A percentile compares a stretch with the other conserved stretches of the same genome.
Evolutionary conservation across 2,888 invertebrate species (phyloP).

Genomic region (Piscicola geometra): DNA sequence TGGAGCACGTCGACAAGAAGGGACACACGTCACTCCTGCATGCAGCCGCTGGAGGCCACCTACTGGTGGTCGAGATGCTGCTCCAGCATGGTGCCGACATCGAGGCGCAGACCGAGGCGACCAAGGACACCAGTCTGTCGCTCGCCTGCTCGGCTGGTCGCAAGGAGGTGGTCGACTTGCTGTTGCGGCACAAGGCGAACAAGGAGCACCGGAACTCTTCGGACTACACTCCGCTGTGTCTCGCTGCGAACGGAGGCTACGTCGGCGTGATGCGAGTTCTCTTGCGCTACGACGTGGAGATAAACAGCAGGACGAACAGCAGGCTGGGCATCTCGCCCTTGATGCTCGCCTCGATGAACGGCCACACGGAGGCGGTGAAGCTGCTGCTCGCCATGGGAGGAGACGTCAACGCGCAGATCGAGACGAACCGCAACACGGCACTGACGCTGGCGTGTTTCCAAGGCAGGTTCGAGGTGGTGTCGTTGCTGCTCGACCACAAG

Average conservation of each 20-base stretch:
- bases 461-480: conserved; percentile 96
- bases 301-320: conserved; percentile 81
- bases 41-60: conserved; percentile 94
- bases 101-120: conserved; percentile 96
- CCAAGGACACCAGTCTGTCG: conserved; percentile 95
- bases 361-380: conserved; percentile 88
- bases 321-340: conserved; percentile 96
- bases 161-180: conserved; percentile 87
- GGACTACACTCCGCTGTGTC: conserved; percentile 95
- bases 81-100: conserved; percentile 91
- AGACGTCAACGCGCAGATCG: conserved; percentile 97
- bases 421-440: conserved; percentile 97
- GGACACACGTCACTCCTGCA: conserved; percentile 92
- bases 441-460: conserved; percentile 97
- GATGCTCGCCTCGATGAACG: conserved; percentile 99
- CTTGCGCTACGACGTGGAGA: conserved; percentile 89
- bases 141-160: conserved; percentile 94
- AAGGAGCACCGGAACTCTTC: conserved; percentile 96
- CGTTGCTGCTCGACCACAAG: conserved; percentile 85
- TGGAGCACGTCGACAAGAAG: conserved; percentile 97
- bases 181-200: conserved; percentile 83
- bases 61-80: conserved; percentile 79
- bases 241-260: conserved; percentile 96
- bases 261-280: conserved; percentile 93
- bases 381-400: conserved; percentile 92